Evolutionary conservation across 2,113 vertebrate genomes (phyloP), one percentile per base, ranked within the genome.

Genomic region (Serinus canaria): DNA sequence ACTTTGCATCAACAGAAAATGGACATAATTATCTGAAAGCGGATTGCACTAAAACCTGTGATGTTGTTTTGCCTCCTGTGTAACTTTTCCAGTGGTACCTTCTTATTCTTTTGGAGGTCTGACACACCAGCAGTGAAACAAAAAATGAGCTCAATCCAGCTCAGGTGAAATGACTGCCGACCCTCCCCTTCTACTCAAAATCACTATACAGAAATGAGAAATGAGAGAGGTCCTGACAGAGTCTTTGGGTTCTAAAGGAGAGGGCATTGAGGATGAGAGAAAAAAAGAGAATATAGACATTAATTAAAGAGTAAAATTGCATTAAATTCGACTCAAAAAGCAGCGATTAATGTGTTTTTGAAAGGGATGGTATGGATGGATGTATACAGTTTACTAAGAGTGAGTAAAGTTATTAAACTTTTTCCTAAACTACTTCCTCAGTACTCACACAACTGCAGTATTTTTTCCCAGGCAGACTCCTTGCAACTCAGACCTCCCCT

Each of bases 131-230:
- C 4, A 43, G 3, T 8, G 52, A 41, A 64, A 53, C 68, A 70
- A 8, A n/a, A 39, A 50, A 11, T 44, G 5, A 53, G 4, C 8
- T 62, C 15, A 23, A 3, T 41, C 9, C 1, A 2, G 16, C 19
- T 70, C n/a, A 23, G 6, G 5, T 50, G 19, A 59, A 78, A 80
- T 6, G 12, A 56, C 7, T 60, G 49, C 27, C 5, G 25, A 39
- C 22, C 3, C 8, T 63, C 5, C 2, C 2, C 7, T 43, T 14
- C 23, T 47, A 12, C 19, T 8, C 7, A 49, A 62, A 83, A 64
- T 44, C 19, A 47, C n/a, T 76, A 20, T 5, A 39, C 1, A 35
- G 19, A 83, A 59, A 52, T 35, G 3, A 68, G 3, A 80, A 59
- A 52, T 35, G 3, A 68, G 3, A 76, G 15, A 50, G 31, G 21